Percentiles rank a stretch among this genome's conserved stretches.
Conservation (phyloP, 2,797 vertebrate species). For the Silurus lanzhouensis region DNA sequence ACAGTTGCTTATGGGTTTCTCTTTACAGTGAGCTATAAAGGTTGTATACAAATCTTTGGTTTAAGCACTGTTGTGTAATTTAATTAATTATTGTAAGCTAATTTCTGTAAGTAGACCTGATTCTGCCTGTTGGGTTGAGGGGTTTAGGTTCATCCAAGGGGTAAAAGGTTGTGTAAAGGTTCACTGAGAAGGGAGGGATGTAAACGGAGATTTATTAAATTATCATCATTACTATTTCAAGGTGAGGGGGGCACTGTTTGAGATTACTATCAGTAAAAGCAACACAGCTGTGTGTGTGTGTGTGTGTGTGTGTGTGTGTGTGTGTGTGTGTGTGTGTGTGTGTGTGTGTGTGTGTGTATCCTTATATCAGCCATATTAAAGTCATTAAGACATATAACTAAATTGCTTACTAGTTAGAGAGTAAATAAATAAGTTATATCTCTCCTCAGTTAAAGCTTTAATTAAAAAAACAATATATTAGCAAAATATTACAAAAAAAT, state of each 20-base stretch:
- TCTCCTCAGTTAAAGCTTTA: background rate
- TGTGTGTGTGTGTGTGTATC: background rate
- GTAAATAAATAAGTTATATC: background rate
- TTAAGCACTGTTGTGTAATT: background rate
- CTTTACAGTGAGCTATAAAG: background rate
- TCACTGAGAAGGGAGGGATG: slow-evolving; percentile 29
- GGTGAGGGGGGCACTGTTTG: slow-evolving; percentile 32
- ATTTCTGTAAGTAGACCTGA: background rate
- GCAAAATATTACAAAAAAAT: background rate
- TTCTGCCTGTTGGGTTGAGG: slow-evolving; percentile 3
- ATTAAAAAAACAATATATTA: background rate
- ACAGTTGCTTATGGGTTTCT: background rate
- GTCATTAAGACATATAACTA: background rate
- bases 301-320: slow-evolving; percentile 8
- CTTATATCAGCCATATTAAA: background rate
- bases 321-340: slow-evolving; percentile 31
- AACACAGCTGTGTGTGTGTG: slow-evolving; percentile 49
- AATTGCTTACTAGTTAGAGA: background rate
- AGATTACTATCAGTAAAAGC: slow-evolving; percentile 51
- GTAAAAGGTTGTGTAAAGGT: slow-evolving; percentile 6
- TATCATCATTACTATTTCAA: slow-evolving; percentile 33
- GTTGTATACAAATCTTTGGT: background rate
- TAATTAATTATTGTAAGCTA: background rate
- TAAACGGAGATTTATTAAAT: slow-evolving; percentile 49
- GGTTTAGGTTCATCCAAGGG: slow-evolving; percentile 46